These are phyloP conservation scores for Aplysina aerophoba DNA, from an alignment of 37 sponge, comb jelly and placozoan genomes.

Conservation along the genomic window DNA sequence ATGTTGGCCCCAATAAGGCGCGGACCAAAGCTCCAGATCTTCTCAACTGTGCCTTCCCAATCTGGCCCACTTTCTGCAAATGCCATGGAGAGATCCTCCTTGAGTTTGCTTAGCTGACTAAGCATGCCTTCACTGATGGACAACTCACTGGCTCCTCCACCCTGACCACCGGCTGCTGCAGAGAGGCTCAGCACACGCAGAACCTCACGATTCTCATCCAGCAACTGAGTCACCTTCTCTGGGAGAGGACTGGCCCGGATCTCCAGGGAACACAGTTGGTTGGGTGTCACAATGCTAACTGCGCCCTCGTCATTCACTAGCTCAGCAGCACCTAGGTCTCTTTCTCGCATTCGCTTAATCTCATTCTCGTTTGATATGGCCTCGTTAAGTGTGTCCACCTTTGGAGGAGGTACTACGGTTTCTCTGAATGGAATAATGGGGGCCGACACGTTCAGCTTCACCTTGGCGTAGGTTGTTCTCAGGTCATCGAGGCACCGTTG, in stretches of 20 bases:
- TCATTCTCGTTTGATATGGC: constrained; percentile 64
- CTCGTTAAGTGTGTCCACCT: constrained; percentile 89
- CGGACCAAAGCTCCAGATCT: constrained; percentile 93
- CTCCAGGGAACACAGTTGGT: constrained; percentile 51
- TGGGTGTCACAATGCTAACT: constrained; percentile 54
- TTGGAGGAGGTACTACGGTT: constrained; percentile 83
- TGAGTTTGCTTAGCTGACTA: constrained; percentile 44
- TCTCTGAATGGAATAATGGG: constrained; percentile 96
- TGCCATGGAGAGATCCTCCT: constrained; percentile 27
- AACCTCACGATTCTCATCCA: constrained; percentile 52
- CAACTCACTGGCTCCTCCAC: not conserved
- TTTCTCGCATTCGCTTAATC: constrained; percentile 11
- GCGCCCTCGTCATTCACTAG: not conserved
- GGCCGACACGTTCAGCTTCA: constrained; percentile 86
- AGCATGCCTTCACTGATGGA: not conserved
- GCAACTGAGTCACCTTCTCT: constrained; percentile 35
- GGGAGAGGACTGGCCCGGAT: constrained; percentile 78
- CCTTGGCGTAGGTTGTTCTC: constrained; percentile 50
- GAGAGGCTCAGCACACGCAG: constrained; percentile 47
- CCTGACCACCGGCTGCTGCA: not conserved
- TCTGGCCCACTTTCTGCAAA: constrained; percentile 45
- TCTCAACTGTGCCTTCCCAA: constrained; percentile 63
- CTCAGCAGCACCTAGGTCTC: constrained; percentile 7
- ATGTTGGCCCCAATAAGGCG: constrained; percentile 84
- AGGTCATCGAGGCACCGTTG: constrained; percentile 93